phyloP scores from a whole-genome alignment of 1,140 invertebrate species.

The Sogatella furcifera region DNA sequence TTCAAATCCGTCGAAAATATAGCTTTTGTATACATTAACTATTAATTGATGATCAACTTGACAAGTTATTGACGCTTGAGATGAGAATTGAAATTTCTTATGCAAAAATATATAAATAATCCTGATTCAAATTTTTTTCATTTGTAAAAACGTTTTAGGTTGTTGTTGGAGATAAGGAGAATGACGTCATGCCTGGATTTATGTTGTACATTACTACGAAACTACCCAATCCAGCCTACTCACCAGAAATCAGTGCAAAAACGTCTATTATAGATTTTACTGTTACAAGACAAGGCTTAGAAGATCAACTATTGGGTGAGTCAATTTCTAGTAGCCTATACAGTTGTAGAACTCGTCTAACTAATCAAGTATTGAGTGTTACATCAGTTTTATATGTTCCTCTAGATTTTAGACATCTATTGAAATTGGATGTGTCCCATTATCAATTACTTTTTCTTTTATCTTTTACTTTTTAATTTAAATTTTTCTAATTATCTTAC shows the following conservation, averaged over 20 bases:
- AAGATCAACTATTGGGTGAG: slow-evolving; percentile 79
- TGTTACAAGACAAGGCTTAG: slow-evolving; percentile 90
- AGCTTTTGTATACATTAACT: no score
- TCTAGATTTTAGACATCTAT: no score
- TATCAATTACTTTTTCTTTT: no score
- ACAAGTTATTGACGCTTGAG: neutral
- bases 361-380: neutral
- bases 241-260: slow-evolving; percentile 91
- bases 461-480: no score
- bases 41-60: no score
- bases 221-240: slow-evolving; percentile 89
- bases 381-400: neutral
- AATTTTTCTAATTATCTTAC: no score
- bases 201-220: slow-evolving; percentile 95
- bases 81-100: neutral
- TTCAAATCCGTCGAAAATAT: no score
- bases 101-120: no score
- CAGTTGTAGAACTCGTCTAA: no score
- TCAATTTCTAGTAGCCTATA: neutral
- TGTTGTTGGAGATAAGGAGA: slow-evolving; percentile 90
- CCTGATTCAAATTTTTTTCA: no score
- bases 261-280: slow-evolving; percentile 96
- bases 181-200: slow-evolving; percentile 92
- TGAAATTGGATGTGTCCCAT: no score
- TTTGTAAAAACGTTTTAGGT: slow-evolving; percentile 32